Conservation (phyloP, 2,113 vertebrate genomes). For the Myotis lucifugus region DNA sequence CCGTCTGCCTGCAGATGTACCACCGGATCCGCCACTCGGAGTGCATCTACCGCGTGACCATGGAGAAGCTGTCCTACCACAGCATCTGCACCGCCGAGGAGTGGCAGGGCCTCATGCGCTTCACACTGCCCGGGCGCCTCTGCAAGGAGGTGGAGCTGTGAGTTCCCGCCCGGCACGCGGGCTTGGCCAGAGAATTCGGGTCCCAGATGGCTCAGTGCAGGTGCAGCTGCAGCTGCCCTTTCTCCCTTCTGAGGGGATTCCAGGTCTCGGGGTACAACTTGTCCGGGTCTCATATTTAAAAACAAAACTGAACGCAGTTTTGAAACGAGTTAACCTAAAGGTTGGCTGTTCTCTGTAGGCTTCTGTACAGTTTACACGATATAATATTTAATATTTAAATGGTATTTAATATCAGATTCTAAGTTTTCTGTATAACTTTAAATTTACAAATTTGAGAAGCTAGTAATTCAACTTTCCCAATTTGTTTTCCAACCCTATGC, state of each 20-base stretch:
- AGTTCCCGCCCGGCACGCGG: not conserved
- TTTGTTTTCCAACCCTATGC: not conserved
- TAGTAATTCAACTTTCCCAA: not conserved
- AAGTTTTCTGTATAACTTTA: not conserved
- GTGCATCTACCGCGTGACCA: conserved; percentile 98
- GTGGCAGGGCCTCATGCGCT: conserved; percentile 94
- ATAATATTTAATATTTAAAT: not conserved
- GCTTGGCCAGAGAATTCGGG: not conserved
- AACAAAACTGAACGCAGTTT: too few species aligned
- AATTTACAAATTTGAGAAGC: not conserved
- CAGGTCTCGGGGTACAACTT: not conserved
- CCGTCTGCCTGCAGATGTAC: conserved; percentile 90
- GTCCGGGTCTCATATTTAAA: not conserved
- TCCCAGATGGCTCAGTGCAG: fast-evolving
- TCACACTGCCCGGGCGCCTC: conserved; percentile 90
- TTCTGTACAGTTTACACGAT: not conserved
- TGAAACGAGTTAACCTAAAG: not conserved
- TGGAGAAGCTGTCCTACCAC: conserved; percentile 99
- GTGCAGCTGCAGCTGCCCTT: not conserved
- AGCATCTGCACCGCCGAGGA: conserved; percentile 98
- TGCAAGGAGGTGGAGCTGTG: conserved; percentile 96
- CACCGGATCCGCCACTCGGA: conserved; percentile 98
- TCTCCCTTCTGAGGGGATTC: not conserved
- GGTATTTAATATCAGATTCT: not conserved
- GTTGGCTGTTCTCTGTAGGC: not conserved